Conservation (phyloP, 1,140 invertebrate species). For the Ectropis grisescens region DNA sequence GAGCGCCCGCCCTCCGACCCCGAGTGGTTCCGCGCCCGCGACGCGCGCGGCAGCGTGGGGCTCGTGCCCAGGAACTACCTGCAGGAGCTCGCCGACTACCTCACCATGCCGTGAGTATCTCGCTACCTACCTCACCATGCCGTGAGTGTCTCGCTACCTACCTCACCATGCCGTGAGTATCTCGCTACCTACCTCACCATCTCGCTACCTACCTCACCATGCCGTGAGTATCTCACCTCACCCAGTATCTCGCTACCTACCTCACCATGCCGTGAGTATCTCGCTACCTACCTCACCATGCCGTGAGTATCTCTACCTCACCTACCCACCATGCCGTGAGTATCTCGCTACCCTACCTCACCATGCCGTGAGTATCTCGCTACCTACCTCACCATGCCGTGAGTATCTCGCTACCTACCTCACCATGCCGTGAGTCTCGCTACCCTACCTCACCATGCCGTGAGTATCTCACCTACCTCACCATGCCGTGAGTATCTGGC, state of each 20-base stretch:
- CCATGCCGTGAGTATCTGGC: too few relatives aligned
- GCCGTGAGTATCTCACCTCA: too few relatives aligned
- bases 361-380: too few relatives aligned
- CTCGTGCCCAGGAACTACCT: conserved; percentile 98
- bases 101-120: conserved; percentile 80
- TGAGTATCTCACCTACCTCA: not conserved
- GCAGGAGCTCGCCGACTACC: conserved; percentile 89
- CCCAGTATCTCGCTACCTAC: not conserved
- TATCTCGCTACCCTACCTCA: not conserved
- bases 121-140: conserved; percentile 76
- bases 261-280: not conserved
- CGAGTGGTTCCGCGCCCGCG: conserved; percentile 97
- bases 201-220: too few relatives aligned
- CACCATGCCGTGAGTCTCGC: not conserved
- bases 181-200: not conserved
- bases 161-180: not conserved
- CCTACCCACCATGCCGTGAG: too few relatives aligned
- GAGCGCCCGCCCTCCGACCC: conserved; percentile 96
- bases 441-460: not conserved
- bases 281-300: too few relatives aligned
- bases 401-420: too few relatives aligned
- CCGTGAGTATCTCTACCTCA: not conserved
- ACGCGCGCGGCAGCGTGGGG: conserved; percentile 91
- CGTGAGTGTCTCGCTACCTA: too few relatives aligned
- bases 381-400: too few relatives aligned